Evolutionary conservation across 2,888 invertebrate genomes (phyloP), one percentile per base, ranked within the genome.

Genomic region (Trisateles emortualis): DNA sequence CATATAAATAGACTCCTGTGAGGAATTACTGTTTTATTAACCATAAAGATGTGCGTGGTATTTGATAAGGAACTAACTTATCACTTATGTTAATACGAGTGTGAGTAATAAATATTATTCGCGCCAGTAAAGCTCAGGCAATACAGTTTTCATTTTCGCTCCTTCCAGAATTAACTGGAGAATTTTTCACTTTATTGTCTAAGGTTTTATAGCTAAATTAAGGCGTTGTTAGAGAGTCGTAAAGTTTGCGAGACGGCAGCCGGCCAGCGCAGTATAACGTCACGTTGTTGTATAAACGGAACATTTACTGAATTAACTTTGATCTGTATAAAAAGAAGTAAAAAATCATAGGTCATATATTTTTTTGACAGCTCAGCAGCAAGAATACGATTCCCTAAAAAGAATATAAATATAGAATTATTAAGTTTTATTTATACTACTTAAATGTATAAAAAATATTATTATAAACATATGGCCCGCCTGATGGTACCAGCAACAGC

Each of bases 1-100:
- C 88, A 90, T 90, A 85, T 82, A 88, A 84, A 89, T 84, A 77
- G 81, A 77, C 66, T 66, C 56, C 58, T 66, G 74, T 73, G 74
- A 68, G 43, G 55, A 79, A 81, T 79, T 76, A 78, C 78, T 63
- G 56, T 74, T 86, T 84, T 79, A 83, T 79, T 76, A 68, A 64
- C 69, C 68, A 68, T 75, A 69, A 75, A 74, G 53, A 51, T 64
- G 35, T 38, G 16, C 36, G 45, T 30, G 30, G 41, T 52, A 26
- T 65, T 61, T 63, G 68, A 73, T 70, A 68, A 66, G 59, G 52
- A 54, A 66, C 49, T 49, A 54, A 58, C 59, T 61, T 64, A 59
- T 64, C 44, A 58, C 52, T 52, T 64, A 59, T 55, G 47, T 45
- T 49, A 51, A 64, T 64, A 40, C 9, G 14, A 16, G 50, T 42